A percentile compares a stretch with the other conserved stretches of the same genome.
phyloP scores from a whole-genome alignment of 2,888 invertebrate species.

The Pyralis farinalis region DNA sequence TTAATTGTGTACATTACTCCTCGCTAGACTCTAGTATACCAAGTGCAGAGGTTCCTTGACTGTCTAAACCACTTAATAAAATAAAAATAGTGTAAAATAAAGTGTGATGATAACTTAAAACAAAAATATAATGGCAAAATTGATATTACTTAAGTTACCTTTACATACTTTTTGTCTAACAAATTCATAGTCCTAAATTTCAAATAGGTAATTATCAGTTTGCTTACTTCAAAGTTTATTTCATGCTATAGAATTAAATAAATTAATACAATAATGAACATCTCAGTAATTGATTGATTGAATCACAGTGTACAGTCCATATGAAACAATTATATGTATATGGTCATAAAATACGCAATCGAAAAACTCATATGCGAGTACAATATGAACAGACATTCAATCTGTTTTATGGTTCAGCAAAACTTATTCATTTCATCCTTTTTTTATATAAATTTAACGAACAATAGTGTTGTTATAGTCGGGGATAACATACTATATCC shows the following conservation, averaged over 20 bases:
- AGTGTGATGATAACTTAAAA: conserved; percentile 48
- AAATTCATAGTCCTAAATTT: conserved; percentile 26
- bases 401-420: neutral
- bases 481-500: neutral
- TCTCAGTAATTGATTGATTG: neutral
- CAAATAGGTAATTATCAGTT: conserved; percentile 13
- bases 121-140: conserved; percentile 55
- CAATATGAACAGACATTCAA: neutral
- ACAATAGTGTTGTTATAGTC: neutral
- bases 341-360: neutral
- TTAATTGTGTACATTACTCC: no score
- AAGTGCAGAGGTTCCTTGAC: neutral
- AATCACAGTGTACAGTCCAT: neutral
- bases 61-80: conserved; percentile 22
- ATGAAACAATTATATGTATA: neutral
- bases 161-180: conserved; percentile 33
- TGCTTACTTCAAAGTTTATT: neutral
- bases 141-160: conserved; percentile 24
- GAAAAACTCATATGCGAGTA: neutral
- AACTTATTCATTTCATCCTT: neutral
- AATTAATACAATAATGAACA: neutral
- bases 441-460: neutral
- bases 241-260: neutral
- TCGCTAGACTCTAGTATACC: no score
- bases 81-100: conserved; percentile 40